These are phyloP conservation scores for Procambarus clarkii DNA, from an alignment of 1,140 invertebrate genomes.

Conservation along the genomic window DNA sequence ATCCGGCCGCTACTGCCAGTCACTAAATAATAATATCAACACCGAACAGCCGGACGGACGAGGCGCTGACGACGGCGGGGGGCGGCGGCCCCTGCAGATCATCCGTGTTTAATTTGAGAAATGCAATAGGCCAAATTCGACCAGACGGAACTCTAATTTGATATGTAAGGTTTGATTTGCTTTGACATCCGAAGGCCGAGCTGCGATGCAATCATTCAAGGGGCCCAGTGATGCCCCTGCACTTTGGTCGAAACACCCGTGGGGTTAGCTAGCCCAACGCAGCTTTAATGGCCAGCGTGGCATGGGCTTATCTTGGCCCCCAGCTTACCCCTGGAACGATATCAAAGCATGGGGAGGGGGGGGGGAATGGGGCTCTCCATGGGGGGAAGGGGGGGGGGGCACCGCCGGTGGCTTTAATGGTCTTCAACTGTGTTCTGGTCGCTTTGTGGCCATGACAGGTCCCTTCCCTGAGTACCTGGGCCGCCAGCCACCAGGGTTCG, in stretches of 20 bases:
- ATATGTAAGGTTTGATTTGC: constrained; percentile 27
- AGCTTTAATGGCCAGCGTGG: background rate
- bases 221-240: background rate
- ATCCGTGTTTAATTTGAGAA: background rate
- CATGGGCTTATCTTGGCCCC: background rate
- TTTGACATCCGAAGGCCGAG: constrained; percentile 13
- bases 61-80: too few relatives aligned
- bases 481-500: too few relatives aligned
- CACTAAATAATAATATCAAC: too few relatives aligned
- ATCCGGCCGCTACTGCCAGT: background rate
- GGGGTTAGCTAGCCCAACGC: background rate
- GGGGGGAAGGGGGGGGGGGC: too few relatives aligned
- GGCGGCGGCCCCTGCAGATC: background rate
- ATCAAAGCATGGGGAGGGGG: constrained; percentile 4
- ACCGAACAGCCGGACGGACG: background rate
- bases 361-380: too few relatives aligned
- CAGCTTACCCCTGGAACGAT: background rate
- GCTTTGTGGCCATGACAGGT: constrained; percentile 26
- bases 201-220: constrained; percentile 9
- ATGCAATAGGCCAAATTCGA: background rate
- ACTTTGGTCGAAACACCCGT: background rate
- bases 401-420: constrained; percentile 1
- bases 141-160: constrained; percentile 23
- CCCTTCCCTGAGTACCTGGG: background rate
- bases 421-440: constrained; percentile 11